Percentiles rank a stretch among this genome's conserved stretches.
phyloP scores from a whole-genome alignment of 2,113 vertebrate genomes.

The Lipophrys pholis region DNA sequence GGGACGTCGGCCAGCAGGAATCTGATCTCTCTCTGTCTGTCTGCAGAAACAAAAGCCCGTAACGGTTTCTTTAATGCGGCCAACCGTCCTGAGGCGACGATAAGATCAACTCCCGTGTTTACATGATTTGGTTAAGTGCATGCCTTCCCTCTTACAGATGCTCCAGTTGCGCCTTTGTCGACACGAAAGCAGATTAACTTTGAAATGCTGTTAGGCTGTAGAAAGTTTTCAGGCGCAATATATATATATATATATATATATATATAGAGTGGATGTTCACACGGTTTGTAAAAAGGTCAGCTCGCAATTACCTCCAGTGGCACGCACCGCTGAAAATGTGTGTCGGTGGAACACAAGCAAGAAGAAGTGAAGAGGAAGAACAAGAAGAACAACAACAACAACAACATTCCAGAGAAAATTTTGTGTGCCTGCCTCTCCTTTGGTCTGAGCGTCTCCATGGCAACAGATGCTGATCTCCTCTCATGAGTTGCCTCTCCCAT shows the following conservation, averaged over 20 bases:
- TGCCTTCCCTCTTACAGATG: slow-evolving; percentile 2
- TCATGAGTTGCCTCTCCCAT: too few relatives aligned
- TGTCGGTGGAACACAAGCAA: too few relatives aligned
- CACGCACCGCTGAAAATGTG: too few relatives aligned
- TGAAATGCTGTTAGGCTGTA: not conserved
- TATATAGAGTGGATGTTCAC: not conserved
- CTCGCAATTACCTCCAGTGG: too few relatives aligned
- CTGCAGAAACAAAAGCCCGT: slow-evolving; percentile 24
- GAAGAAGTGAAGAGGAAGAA: too few relatives aligned
- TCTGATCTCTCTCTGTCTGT: slow-evolving; percentile 16
- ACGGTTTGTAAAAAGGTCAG: not conserved
- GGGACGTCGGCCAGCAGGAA: slow-evolving; percentile 46
- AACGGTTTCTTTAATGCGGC: slow-evolving; percentile 27
- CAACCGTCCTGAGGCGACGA: slow-evolving; percentile 27
- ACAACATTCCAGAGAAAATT: too few relatives aligned
- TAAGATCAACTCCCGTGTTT: slow-evolving; percentile 35
- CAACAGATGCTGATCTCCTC: too few relatives aligned
- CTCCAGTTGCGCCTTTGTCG: not conserved
- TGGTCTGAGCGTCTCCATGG: too few relatives aligned
- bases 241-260: too few relatives aligned
- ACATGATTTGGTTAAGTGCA: slow-evolving; percentile 23
- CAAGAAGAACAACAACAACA: too few relatives aligned
- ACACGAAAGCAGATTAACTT: not conserved
- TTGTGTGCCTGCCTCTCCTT: too few relatives aligned
- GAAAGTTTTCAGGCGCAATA: too few relatives aligned